These are phyloP conservation scores for Epinotia brunnichana DNA, from an alignment of 2,888 invertebrate species.

Conservation along the genomic window DNA sequence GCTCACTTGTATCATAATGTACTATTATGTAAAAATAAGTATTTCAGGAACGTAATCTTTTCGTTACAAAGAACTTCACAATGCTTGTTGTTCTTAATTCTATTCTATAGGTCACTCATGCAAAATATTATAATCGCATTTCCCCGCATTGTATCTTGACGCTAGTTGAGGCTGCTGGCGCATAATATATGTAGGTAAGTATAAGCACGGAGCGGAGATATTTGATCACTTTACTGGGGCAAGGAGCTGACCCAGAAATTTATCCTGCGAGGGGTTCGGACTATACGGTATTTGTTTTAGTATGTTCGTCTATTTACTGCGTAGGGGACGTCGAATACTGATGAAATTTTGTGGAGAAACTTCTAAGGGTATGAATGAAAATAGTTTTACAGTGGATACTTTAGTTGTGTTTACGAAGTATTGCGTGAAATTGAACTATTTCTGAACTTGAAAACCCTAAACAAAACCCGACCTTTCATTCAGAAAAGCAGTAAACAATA, in stretches of 20 bases:
- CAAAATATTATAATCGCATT: constrained; percentile 35
- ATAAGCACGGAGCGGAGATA: constrained; percentile 56
- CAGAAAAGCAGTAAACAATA: neutral
- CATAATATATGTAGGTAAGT: constrained; percentile 44
- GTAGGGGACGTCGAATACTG: constrained; percentile 36
- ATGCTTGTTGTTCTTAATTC: neutral
- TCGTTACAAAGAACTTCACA: neutral
- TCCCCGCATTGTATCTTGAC: neutral
- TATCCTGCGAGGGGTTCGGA: constrained; percentile 73
- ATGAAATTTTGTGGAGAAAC: constrained; percentile 36
- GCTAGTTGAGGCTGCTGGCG: neutral
- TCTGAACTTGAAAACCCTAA: neutral
- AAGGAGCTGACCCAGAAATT: constrained; percentile 71
- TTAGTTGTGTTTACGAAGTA: constrained; percentile 13
- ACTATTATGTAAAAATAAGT: too few relatives aligned
- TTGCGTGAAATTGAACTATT: neutral
- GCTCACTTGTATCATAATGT: too few relatives aligned
- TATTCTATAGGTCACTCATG: constrained; percentile 8
- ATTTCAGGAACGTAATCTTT: too few relatives aligned
- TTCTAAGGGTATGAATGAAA: constrained; percentile 33
- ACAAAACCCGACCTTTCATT: neutral
- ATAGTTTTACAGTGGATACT: constrained; percentile 32
- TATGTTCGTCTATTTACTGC: constrained; percentile 66
- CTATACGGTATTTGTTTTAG: constrained; percentile 77
- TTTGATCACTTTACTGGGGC: constrained; percentile 68